A percentile compares a stretch with the other conserved stretches of the same genome.
These are phyloP conservation scores for Ahaetulla prasina DNA, from an alignment of 2,113 vertebrate genomes.

Conservation along the genomic window DNA sequence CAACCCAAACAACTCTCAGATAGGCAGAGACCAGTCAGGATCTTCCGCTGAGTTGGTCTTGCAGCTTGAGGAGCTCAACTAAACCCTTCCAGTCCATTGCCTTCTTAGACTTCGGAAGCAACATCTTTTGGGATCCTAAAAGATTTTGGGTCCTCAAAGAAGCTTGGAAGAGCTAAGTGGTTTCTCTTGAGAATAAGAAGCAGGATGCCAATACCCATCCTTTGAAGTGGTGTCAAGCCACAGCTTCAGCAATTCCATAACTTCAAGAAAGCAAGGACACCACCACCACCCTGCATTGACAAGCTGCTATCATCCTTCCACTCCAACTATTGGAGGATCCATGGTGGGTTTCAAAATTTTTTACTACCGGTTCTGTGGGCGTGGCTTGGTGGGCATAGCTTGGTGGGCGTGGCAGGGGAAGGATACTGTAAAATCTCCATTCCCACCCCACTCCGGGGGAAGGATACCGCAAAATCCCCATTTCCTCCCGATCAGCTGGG, in stretches of 20 bases:
- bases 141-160: neutral
- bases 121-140: neutral
- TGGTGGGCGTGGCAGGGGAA: too few species aligned
- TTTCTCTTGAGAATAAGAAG: neutral
- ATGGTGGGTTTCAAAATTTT: too few species aligned
- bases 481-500: too few species aligned
- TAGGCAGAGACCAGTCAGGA: neutral
- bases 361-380: too few species aligned
- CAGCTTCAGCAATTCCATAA: neutral
- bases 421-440: too few species aligned
- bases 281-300: neutral
- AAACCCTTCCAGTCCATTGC: neutral
- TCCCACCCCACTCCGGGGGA: too few species aligned
- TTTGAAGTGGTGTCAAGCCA: neutral
- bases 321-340: neutral
- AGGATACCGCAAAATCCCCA: too few species aligned
- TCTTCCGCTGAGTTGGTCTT: neutral
- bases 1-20: neutral
- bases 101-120: neutral
- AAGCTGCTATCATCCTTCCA: neutral
- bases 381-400: too few species aligned
- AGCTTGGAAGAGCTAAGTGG: neutral
- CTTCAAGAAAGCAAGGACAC: neutral
- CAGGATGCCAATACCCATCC: neutral
- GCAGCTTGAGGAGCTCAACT: neutral